These are phyloP conservation scores for Gymnosoma rotundatum DNA, from an alignment of 2,888 invertebrate genomes.

Conservation along the genomic window DNA sequence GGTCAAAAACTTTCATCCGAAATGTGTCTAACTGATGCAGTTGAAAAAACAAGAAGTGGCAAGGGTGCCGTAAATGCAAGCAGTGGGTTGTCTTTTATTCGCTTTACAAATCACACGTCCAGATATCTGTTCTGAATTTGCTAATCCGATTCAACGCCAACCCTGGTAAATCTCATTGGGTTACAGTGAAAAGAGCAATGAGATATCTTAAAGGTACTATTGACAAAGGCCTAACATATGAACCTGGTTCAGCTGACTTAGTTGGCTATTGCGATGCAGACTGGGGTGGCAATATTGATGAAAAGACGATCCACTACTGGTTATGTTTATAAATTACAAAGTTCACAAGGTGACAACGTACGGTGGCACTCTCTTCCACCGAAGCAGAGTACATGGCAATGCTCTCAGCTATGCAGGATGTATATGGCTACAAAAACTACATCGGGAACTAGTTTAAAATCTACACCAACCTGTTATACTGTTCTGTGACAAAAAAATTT, in stretches of 20 bases:
- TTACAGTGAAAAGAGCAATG: background rate
- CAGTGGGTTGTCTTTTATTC: background rate
- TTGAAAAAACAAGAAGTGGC: background rate
- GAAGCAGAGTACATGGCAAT: background rate
- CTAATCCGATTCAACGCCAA: conserved; percentile 20
- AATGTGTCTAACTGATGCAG: background rate
- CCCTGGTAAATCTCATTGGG: conserved; percentile 13
- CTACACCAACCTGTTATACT: background rate
- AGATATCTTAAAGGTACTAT: background rate
- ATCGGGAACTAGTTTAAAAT: background rate
- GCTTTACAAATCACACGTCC: conserved; percentile 9
- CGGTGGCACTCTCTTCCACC: background rate
- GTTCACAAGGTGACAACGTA: conserved; percentile 10
- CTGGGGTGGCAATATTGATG: background rate
- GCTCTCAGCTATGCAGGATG: background rate
- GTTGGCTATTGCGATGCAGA: conserved; percentile 10
- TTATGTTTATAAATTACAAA: background rate
- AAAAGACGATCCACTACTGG: background rate
- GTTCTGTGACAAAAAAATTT: background rate
- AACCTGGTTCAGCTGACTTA: background rate
- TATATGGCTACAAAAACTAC: background rate
- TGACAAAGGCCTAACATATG: background rate
- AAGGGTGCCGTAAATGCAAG: background rate
- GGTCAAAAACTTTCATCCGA: conserved; percentile 1
- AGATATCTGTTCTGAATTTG: conserved; percentile 14